Conservation (phyloP, 2,113 vertebrate genomes). For the Dromaius novaehollandiae region DNA sequence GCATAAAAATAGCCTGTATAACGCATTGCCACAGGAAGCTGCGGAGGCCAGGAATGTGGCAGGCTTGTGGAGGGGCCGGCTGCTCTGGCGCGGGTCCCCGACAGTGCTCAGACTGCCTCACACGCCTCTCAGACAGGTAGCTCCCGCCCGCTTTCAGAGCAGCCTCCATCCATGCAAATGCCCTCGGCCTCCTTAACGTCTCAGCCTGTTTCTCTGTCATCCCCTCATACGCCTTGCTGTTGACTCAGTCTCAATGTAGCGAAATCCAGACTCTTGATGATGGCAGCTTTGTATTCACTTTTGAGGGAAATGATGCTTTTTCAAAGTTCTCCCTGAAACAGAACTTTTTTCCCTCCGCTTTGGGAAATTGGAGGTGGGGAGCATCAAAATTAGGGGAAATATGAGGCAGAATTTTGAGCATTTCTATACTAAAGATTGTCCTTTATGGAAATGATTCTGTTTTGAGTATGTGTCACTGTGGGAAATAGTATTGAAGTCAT, state of each 20-base stretch:
- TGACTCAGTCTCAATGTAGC: neutral
- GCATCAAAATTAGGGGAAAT: neutral
- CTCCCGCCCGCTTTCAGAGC: neutral
- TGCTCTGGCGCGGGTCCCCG: neutral
- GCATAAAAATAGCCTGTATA: slow-evolving; percentile 42
- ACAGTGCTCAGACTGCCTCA: neutral
- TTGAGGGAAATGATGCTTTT: neutral
- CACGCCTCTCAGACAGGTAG: neutral
- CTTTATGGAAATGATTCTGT: neutral
- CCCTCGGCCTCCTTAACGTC: neutral
- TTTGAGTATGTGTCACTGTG: neutral
- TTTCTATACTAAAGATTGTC: neutral
- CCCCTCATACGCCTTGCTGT: neutral
- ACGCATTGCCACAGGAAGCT: slow-evolving; percentile 52
- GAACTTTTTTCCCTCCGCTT: neutral
- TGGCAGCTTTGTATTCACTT: neutral
- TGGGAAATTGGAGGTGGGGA: neutral
- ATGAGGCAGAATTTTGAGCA: neutral
- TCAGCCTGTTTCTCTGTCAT: neutral
- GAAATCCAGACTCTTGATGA: neutral
- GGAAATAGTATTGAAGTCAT: neutral
- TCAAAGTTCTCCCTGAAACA: neutral
- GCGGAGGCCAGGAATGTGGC: neutral
- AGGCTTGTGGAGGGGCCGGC: neutral
- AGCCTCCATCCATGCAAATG: neutral